Conservation (phyloP, 2,797 vertebrate genomes). For the Sebastiscus albofasciatus region DNA sequence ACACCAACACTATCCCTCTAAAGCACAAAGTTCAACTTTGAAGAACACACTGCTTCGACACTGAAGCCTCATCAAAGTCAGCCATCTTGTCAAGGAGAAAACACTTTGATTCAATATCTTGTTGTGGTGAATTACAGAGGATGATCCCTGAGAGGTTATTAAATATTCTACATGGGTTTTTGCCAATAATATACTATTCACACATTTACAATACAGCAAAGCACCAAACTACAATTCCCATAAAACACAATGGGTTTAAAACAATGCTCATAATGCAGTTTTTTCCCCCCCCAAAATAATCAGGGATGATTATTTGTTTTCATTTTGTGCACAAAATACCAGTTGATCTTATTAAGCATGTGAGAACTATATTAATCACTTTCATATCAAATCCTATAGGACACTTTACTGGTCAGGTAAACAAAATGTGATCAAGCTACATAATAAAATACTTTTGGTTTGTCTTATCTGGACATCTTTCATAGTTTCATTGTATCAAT, state of each 20-base stretch:
- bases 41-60: not conserved
- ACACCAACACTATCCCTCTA: too few species aligned
- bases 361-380: constrained; percentile 1
- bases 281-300: not conserved
- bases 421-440: constrained; percentile 5
- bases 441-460: constrained; percentile 18
- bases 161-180: constrained; percentile 6
- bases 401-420: not conserved
- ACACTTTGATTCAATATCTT: not conserved
- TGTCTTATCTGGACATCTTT: constrained; percentile 4
- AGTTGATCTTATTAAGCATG: constrained; percentile 25
- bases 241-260: constrained; percentile 1
- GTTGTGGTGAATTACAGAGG: constrained; percentile 8
- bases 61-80: not conserved
- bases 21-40: not conserved
- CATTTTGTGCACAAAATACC: constrained; percentile 3
- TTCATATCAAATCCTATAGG: not conserved
- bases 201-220: constrained; percentile 21
- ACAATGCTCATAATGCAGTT: not conserved
- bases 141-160: constrained; percentile 57
- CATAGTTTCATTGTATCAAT: not conserved
- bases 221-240: constrained; percentile 22
- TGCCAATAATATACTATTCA: constrained; percentile 1
- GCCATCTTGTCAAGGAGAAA: constrained; percentile 2
- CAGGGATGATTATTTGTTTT: not conserved